Conservation (phyloP, 1,140 invertebrate species). For the Drosophila lacteicornis region DNA sequence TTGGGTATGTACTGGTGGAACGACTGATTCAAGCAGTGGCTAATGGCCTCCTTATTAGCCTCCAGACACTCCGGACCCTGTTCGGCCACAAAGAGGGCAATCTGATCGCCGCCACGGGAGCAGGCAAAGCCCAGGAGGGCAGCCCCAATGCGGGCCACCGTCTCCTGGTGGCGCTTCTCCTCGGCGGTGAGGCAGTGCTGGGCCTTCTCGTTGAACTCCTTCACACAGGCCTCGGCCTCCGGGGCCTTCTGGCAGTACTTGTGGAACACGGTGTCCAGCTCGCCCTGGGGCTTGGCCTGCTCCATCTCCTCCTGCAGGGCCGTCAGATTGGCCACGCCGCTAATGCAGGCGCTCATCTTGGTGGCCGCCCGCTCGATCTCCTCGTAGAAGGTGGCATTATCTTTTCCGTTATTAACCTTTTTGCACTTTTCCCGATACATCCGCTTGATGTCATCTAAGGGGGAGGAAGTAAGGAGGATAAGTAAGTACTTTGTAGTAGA, state of each 20-base stretch:
- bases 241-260: constrained; percentile 89
- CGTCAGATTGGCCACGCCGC: constrained; percentile 85
- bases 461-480: too few species aligned
- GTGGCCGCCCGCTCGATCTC: constrained; percentile 72
- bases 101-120: constrained; percentile 91
- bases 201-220: constrained; percentile 86
- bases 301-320: constrained; percentile 87
- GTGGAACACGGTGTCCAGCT: constrained; percentile 88
- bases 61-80: constrained; percentile 90
- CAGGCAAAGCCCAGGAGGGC: constrained; percentile 90
- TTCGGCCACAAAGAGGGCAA: constrained; percentile 92
- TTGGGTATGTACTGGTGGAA: constrained; percentile 85
- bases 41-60: constrained; percentile 87
- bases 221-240: constrained; percentile 87
- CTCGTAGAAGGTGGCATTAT: constrained; percentile 68
- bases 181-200: constrained; percentile 88
- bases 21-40: constrained; percentile 88
- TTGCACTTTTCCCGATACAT: constrained; percentile 78
- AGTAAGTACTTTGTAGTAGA: too few species aligned
- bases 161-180: constrained; percentile 85
- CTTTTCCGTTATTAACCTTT: constrained; percentile 56
- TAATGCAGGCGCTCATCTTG: constrained; percentile 85
- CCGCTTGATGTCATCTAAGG: constrained; percentile 58
- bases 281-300: constrained; percentile 86
- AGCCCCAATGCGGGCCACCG: constrained; percentile 88